A percentile compares a stretch with the other conserved stretches of the same genome.
These are phyloP conservation scores for Myopa tessellatipennis DNA, from an alignment of 2,888 invertebrate species.

Conservation along the genomic window DNA sequence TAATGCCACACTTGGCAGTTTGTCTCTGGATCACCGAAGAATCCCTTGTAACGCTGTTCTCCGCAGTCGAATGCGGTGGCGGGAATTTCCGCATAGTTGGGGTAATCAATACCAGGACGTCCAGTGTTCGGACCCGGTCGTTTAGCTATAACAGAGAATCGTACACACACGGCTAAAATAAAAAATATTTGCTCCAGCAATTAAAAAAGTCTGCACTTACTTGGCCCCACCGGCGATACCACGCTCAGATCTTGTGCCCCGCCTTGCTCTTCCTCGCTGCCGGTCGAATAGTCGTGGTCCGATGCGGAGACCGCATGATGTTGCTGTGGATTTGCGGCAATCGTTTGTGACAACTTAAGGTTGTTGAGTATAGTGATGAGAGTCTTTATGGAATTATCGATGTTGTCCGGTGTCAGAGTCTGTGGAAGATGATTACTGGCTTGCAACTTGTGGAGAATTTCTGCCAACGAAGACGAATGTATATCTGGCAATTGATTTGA, in stretches of 20 bases:
- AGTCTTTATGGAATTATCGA: slow-evolving; percentile 82
- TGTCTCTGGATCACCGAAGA: slow-evolving; percentile 89
- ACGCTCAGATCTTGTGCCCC: slow-evolving; percentile 44
- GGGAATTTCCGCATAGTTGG: slow-evolving; percentile 80
- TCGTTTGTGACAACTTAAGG: slow-evolving; percentile 70
- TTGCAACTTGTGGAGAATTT: slow-evolving; percentile 79
- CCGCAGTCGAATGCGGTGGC: slow-evolving; percentile 83
- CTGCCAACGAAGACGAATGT: slow-evolving; percentile 68
- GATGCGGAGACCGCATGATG: slow-evolving; percentile 51
- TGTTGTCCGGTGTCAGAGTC: slow-evolving; percentile 80
- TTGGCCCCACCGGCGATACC: slow-evolving; percentile 52
- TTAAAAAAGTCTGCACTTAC: slow-evolving; percentile 48
- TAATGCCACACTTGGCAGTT: slow-evolving; percentile 94
- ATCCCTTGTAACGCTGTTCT: slow-evolving; percentile 88
- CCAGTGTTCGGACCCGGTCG: slow-evolving; percentile 71
- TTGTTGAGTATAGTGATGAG: slow-evolving; percentile 80
- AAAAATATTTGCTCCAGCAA: not conserved
- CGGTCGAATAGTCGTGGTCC: slow-evolving; percentile 61
- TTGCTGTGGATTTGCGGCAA: slow-evolving; percentile 62
- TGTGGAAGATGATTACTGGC: slow-evolving; percentile 81
- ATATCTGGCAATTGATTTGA: slow-evolving; percentile 64
- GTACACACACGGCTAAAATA: not conserved
- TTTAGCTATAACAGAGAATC: slow-evolving; percentile 52
- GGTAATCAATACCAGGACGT: slow-evolving; percentile 82
- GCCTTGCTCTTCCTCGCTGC: slow-evolving; percentile 53